phyloP scores from a whole-genome alignment of 2,113 vertebrate species.

The Gopherus flavomarginatus region DNA sequence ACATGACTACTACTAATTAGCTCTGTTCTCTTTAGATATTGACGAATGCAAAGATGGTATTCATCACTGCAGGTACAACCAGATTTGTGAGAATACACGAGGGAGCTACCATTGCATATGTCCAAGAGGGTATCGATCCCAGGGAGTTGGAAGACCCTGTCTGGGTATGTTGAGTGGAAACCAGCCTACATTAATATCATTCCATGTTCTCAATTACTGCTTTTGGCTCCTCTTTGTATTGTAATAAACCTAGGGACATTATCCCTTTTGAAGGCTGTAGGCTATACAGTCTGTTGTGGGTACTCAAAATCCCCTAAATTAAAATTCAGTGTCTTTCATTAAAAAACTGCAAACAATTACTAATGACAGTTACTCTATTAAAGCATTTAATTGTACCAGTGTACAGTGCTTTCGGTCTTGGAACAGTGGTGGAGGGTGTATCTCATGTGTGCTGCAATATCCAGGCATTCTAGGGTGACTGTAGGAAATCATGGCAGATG shows the following conservation, averaged over 20 bases:
- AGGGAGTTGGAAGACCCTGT: conserved; percentile 89
- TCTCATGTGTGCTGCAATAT: neutral
- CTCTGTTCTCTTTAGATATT: conserved; percentile 82
- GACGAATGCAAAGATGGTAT: conserved; percentile 93
- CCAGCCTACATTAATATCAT: too few species aligned
- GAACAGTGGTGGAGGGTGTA: neutral
- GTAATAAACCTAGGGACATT: neutral
- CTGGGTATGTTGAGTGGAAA: conserved; percentile 83
- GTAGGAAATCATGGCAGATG: neutral
- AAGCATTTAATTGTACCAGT: neutral
- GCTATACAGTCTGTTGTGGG: neutral
- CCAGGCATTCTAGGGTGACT: neutral
- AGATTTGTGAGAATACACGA: conserved; percentile 93
- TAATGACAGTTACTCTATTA: fast-evolving
- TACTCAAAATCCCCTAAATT: neutral
- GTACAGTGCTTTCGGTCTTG: fast-evolving
- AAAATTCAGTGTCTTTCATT: fast-evolving
- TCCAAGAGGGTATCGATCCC: conserved; percentile 89
- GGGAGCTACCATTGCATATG: conserved; percentile 94
- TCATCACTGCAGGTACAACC: conserved; percentile 95
- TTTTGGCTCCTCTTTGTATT: neutral
- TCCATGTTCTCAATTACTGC: neutral
- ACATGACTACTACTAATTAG: conserved; percentile 1
- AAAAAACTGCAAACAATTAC: neutral
- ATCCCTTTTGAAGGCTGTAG: fast-evolving